Evolutionary conservation across 2,113 vertebrate genomes (phyloP).

Genomic region (Bettongia penicillata): DNA sequence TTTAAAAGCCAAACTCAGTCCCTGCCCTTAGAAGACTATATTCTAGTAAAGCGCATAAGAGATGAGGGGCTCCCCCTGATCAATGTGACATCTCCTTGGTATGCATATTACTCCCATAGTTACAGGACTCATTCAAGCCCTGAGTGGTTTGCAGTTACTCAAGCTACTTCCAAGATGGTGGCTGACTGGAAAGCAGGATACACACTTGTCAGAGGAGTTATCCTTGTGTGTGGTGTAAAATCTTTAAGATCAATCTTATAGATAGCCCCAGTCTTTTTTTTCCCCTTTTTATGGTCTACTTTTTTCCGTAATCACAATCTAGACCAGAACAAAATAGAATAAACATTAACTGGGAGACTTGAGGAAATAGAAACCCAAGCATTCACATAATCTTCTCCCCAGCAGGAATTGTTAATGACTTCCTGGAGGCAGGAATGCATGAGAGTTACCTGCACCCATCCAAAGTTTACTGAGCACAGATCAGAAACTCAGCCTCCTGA

Average conservation of each 20-base stretch:
- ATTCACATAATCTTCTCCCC: neutral
- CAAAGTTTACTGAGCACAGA: neutral
- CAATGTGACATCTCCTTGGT: neutral
- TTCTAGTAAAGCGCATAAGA: neutral
- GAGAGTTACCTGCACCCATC: neutral
- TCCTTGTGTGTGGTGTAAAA: neutral
- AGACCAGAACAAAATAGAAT: neutral
- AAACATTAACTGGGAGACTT: neutral
- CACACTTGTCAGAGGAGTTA: neutral
- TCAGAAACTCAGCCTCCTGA: neutral
- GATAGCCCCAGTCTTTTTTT: neutral
- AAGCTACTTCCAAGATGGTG: neutral
- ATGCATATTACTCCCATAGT: neutral
- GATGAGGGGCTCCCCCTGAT: neutral
- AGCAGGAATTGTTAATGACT: neutral
- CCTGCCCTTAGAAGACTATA: neutral
- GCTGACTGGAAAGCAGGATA: neutral
- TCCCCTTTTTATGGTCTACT: neutral
- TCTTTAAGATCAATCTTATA: neutral
- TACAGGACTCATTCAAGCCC: neutral
- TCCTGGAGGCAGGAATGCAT: neutral
- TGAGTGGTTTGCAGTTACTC: neutral
- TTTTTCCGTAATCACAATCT: neutral
- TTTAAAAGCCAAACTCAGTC: neutral
- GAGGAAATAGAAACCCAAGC: neutral